Base-by-base conservation (phyloP, 2,113 vertebrate genomes). In the Charadrius vociferus region DNA sequence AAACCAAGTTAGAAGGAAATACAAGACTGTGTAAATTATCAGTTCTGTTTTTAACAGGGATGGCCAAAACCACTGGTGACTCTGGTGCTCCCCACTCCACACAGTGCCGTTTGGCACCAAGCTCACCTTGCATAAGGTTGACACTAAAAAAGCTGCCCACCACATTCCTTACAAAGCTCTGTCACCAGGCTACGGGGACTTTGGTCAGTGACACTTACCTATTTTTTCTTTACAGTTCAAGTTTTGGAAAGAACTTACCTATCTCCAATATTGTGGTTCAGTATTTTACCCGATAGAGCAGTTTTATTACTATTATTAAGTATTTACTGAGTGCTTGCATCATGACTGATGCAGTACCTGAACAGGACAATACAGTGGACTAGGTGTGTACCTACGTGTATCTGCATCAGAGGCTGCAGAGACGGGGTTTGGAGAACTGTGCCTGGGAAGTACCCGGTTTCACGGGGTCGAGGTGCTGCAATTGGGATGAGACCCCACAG, bases 1-100 rank as follows among this genome's bases (percentile, higher is more conserved):
- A 95, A 93, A 87, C 26, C 10, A 75, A 43, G 17, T 67, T 52
- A 81, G 37, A 37, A 80, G 56, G 73, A 91, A 82, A 82, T n/a
- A 49, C 7, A n/a, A 3, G 34, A 34, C 43, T 75, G 13, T 50
- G 70, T 82, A 68, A 88, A 75, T 92, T n/a, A 73, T 36, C 53
- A 68, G 13, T 58, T 71, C 36, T 90, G 18, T 56, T 89, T 89
- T 91, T 55, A 78, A 62, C 12, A 71, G 55, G 41, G 47, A 45
- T 66, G 29, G 30, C 18, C 50, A 74, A 91, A 94, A 53, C 5
- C 36, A 49, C n/a, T 53, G 61, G 29, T 81, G 49, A 67, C 15
- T 9, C 12, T 3, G 5, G 27, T 72, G 34, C 9, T 55, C 10
- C 32, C 14, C 4, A 0, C 41, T 84, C 45, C 34, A 29, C 7